These are phyloP conservation scores for Coturnix japonica DNA, from an alignment of 2,113 vertebrate genomes.

Conservation along the genomic window DNA sequence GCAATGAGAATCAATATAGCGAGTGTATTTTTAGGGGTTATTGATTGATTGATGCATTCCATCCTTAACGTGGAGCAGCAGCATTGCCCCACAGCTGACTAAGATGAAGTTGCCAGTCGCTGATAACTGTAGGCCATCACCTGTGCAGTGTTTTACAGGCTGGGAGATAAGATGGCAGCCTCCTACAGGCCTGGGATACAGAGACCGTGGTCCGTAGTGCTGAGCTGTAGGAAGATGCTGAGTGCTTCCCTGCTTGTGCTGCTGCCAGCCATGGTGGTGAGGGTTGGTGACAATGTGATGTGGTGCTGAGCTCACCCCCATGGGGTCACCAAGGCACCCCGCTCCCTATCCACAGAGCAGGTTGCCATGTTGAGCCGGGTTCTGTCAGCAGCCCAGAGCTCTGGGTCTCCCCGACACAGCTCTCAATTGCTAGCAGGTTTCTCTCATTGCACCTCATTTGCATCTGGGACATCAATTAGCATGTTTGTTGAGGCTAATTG, in stretches of 20 bases:
- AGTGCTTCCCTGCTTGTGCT: not conserved
- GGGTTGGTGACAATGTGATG: accelerated
- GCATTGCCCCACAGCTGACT: constrained; percentile 69
- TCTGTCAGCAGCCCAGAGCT: constrained; percentile 63
- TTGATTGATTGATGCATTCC: constrained; percentile 73
- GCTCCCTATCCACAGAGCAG: constrained; percentile 21
- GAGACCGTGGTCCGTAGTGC: accelerated
- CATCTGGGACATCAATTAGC: constrained; percentile 93
- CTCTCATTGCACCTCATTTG: constrained; percentile 88
- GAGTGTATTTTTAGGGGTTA: constrained; percentile 61
- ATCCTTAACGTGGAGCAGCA: constrained; percentile 32
- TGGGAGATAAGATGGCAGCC: not conserved
- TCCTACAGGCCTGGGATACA: not conserved
- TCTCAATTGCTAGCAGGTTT: constrained; percentile 78
- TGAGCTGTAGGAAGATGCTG: accelerated
- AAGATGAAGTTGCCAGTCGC: constrained; percentile 71
- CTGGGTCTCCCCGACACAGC: constrained; percentile 52
- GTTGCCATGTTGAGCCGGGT: constrained; percentile 3
- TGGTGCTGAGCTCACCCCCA: not conserved
- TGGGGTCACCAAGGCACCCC: not conserved
- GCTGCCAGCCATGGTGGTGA: accelerated
- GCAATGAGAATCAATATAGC: constrained; percentile 52
- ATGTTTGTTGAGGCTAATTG: constrained; percentile 99
- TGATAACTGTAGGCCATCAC: constrained; percentile 24
- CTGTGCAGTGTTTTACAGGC: not conserved